phyloP scores from a whole-genome alignment of 2,797 vertebrate genomes.

The Argentina silus region DNA sequence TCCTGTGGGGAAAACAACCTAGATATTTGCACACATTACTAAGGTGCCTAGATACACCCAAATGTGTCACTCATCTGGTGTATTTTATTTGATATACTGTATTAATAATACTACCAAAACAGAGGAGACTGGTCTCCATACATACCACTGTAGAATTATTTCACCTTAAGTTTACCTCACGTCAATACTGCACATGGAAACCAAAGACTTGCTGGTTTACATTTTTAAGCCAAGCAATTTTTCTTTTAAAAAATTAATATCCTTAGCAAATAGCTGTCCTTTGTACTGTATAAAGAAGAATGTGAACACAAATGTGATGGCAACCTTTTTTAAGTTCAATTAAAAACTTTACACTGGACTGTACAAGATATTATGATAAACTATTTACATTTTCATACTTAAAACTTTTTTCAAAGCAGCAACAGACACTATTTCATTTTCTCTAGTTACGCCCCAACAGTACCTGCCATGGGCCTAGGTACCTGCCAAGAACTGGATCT shows the following conservation, averaged over 20 bases:
- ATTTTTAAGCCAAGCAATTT: conserved; percentile 92
- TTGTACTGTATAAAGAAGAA: conserved; percentile 93
- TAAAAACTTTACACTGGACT: conserved; percentile 99
- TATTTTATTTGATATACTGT: conserved; percentile 82
- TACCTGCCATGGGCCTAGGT: conserved; percentile 91
- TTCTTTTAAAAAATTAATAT: conserved; percentile 83
- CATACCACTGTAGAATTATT: conserved; percentile 92
- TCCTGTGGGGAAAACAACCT: conserved; percentile 84
- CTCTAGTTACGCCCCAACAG: conserved; percentile 94
- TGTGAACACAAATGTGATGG: conserved; percentile 96
- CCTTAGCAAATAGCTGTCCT: conserved; percentile 89
- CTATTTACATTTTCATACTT: conserved; percentile 99
- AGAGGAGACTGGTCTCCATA: conserved; percentile 88
- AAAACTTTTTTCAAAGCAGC: conserved; percentile 98
- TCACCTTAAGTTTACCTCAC: conserved; percentile 96
- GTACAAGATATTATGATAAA: conserved; percentile 99
- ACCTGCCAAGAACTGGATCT: conserved; percentile 89
- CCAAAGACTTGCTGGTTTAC: conserved; percentile 93
- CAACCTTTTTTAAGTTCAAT: conserved; percentile 94
- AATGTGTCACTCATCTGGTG: conserved; percentile 83
- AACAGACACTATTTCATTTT: conserved; percentile 97
- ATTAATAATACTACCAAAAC: conserved; percentile 91
- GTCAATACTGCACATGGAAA: conserved; percentile 99
- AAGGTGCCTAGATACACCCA: conserved; percentile 86
- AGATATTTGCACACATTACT: conserved; percentile 83